Conservation (phyloP, 2,797 vertebrate genomes). For the Myotis findleyi region DNA sequence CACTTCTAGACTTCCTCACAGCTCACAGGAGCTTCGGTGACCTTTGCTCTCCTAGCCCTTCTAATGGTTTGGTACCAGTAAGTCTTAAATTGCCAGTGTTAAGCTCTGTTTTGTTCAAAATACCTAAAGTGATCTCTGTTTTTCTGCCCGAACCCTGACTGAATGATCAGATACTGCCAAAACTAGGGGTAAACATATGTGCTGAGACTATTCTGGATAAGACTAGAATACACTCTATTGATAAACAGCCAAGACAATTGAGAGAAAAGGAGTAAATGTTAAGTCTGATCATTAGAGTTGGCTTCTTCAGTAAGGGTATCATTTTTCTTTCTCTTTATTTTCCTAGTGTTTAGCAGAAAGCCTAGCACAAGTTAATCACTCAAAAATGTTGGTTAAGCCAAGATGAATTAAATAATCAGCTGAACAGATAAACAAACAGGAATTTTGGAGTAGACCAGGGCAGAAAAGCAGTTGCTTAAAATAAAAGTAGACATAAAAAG, state of each 20-base stretch:
- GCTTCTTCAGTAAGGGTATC: neutral
- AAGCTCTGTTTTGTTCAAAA: neutral
- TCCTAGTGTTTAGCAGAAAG: neutral
- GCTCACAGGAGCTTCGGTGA: neutral
- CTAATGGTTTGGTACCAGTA: neutral
- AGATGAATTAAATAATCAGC: neutral
- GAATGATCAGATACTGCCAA: neutral
- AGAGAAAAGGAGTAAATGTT: neutral
- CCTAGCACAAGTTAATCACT: neutral
- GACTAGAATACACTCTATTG: neutral
- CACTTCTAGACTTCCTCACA: neutral
- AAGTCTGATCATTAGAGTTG: neutral
- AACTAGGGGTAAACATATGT: neutral
- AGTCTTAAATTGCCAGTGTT: neutral
- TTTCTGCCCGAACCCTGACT: neutral
- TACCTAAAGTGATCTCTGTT: neutral
- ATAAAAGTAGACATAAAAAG: slow-evolving; percentile 7
- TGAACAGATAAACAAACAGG: neutral
- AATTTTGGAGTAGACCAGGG: slow-evolving; percentile 4
- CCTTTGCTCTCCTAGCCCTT: neutral
- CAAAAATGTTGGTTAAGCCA: neutral
- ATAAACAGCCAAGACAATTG: neutral
- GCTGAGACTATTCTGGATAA: neutral
- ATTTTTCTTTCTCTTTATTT: neutral
- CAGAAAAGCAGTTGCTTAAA: neutral